A percentile compares a stretch with the other conserved stretches of the same genome.
Evolutionary conservation across 2,113 vertebrate species (phyloP).

Genomic region (Nothoprocta perdicaria): DNA sequence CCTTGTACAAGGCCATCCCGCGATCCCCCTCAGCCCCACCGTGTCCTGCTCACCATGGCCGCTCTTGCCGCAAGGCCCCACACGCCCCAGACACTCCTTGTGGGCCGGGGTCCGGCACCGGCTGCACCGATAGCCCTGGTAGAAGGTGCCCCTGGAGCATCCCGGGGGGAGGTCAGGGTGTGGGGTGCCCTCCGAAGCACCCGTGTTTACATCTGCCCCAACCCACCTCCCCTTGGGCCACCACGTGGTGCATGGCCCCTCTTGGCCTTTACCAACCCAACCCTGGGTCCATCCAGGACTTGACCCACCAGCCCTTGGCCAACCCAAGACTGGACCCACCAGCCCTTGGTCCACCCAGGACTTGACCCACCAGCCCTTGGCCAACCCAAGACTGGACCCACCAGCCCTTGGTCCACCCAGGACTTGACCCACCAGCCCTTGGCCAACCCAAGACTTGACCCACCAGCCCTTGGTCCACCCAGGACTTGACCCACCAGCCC

Average conservation of each 20-base stretch:
- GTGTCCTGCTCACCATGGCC: background rate
- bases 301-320: no score
- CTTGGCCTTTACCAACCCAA: background rate
- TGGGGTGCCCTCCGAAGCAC: background rate
- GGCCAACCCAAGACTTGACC: no score
- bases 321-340: no score
- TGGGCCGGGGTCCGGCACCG: constrained; percentile 90
- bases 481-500: no score
- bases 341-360: no score
- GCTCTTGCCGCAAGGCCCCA: constrained; percentile 80
- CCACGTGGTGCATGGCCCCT: background rate
- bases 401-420: no score
- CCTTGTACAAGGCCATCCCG: background rate
- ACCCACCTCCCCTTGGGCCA: background rate
- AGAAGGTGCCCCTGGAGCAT: constrained; percentile 87
- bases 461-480: no score
- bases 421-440: no score
- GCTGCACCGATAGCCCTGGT: constrained; percentile 91
- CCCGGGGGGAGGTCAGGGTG: fast-evolving
- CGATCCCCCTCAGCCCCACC: background rate
- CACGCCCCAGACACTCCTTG: constrained; percentile 93
- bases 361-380: no score
- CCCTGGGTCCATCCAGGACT: no score
- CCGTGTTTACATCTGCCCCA: no score
- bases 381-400: no score